Base-by-base conservation (phyloP, 2,113 vertebrate genomes). In the Syrrhaptes paradoxus region DNA sequence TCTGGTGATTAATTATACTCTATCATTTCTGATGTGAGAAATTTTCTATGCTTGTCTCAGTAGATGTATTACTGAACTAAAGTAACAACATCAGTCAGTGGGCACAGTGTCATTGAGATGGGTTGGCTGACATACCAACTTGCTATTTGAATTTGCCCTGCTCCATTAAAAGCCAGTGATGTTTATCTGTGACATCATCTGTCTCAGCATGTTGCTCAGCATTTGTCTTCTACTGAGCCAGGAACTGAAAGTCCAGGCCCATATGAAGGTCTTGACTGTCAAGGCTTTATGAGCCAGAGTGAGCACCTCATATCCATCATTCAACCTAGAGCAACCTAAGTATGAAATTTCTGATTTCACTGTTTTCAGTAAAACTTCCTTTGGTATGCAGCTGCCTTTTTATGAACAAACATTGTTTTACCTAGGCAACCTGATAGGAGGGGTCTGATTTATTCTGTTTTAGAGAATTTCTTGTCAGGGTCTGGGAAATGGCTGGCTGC, bases 221-320 rank as follows among this genome's bases (percentile, higher is more conserved):
- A 54, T 72, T 87, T 79, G 32, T 46, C 18, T 61, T 80, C 41
- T 72, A 1, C 55, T 71, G 38, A 43, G 65, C 17, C 38, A 54
- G 51, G 15, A 88, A 18, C 36, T 62, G 45, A 38, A 66, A 67
- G 10, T 79, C 46, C 4, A 2, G 26, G 14, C 20, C 26, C 12
- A 26, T 0, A 1, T 28, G 29, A 21, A 52, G 7, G 17, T 73
- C 29, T 26, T 0, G 0, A 65, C 36, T 38, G 14, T 36, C 24
- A 62, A 74, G 54, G 32, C 49, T 73, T 79, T 70, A 25, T 89
- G 62, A 72, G 29, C 26, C 20, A 21, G 18, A 43, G n/a, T 0
- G 5, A 85, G 32, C 6, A n/a, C 21, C n/a, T 85, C 45, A 7
- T 25, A 59, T 43, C 36, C 21, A 8, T 68, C 3, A 3, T 52